Evolutionary conservation across 2,113 vertebrate species (phyloP), one percentile per base, ranked within the genome.

Genomic region (Nansenia antarctica): DNA sequence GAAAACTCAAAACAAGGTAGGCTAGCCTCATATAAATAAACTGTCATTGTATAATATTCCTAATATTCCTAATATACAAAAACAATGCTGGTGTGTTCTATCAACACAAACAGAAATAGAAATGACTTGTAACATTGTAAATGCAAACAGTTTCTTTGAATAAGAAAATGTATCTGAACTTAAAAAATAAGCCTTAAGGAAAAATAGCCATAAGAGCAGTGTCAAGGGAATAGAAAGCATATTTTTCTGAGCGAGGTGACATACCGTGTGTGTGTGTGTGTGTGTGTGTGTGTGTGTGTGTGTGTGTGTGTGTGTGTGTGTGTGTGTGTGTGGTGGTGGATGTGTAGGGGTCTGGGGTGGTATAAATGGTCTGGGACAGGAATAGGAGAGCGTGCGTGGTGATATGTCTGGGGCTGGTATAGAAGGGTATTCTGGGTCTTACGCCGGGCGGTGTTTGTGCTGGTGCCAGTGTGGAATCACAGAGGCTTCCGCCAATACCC

Each of bases 401-500:
- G 68, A 52, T 73, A 74, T 82, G 81, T 80, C 76, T 79, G 39
- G 14, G 75, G 76, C 72, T 75, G 61, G 74, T 68, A 62, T 68
- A 60, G 71, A 67, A 55, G 67, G 70, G 76, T 32, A 11, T 70
- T 68, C 42, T 20, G 74, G 73, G 62, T 72, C 72, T 74, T 73
- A 66, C 72, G 59, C 73, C 73, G 72, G 69, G 70, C 2, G 27
- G 76, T 30, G 83, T 84, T 83, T 87, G 85, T 85, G 79, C 69
- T 74, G 83, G 75, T 86, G 86, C 87, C 87, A 88, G 81, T 72
- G 81, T 86, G 83, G 87, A 85, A 85, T 89, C 86, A 83, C 78
- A 77, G 67, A 39, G 79, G 82, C 79, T 83, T 81, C 81, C 49
- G 82, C 85, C 80, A 80, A 76, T 69, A 77, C 79, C 79, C 71